Evolutionary conservation across 1,140 invertebrate species (phyloP), one percentile per base, ranked within the genome.

Genomic region (Cyphomyrmex costatus): DNA sequence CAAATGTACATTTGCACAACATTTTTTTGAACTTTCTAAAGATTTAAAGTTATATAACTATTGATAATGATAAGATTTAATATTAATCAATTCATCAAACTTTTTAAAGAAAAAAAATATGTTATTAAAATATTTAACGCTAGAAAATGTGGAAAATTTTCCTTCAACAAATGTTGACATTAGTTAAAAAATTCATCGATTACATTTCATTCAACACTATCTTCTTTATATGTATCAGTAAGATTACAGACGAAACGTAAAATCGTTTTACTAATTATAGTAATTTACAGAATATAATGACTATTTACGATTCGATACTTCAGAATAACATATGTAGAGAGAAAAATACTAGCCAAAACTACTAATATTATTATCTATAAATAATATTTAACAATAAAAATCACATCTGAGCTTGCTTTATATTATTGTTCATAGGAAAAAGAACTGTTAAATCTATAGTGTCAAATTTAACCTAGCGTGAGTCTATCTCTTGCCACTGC

Each of bases 1-100:
- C 16, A 14, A n/a, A 66, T 27, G 36, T 56, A 30, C 30, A 14
- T 27, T 56, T 8, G 46, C 61, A 19, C 6, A 19, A 2, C 16
- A 63, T 70, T 86, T 86, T 8, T 79, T 77, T 42, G 27, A 66
- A 24, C 49, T 56, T 85, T 49, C 36, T 42, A 42, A n/a, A n/a
- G n/a, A n/a, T n/a, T n/a, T n/a, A n/a, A 42, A 42, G 10, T 42
- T 42, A 42, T 8, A 42, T 42, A 42, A 42, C 36, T 42, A 42
- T 1, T 42, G 36, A 42, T 42, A 42, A 2, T 42, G 36, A 42
- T 42, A 42, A 42, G 36, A 42, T 42, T 42, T 10, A 2, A 42
- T 42, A 42, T 42, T 42, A 42, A 4, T 79, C n/a, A 6, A 21
- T 33, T 2, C 0, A 7, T 65, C 16, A 1, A 2, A 36, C 12